These are phyloP conservation scores for Melanotaenia duboulayi DNA, from an alignment of 2,113 vertebrate genomes.

Conservation along the genomic window DNA sequence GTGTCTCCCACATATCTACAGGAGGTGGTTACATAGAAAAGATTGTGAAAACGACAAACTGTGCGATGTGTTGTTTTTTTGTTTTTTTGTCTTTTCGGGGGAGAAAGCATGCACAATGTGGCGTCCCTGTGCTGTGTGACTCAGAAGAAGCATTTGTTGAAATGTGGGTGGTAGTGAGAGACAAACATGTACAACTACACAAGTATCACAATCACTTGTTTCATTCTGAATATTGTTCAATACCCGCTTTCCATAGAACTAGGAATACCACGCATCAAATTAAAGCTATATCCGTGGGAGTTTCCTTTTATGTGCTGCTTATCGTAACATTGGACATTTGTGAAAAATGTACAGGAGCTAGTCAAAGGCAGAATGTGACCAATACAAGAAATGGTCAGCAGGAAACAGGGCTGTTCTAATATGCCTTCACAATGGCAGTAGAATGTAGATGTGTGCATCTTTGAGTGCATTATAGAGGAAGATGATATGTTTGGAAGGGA, in stretches of 20 bases:
- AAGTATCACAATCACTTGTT: constrained; percentile 35
- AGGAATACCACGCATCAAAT: constrained; percentile 20
- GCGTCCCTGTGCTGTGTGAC: constrained; percentile 68
- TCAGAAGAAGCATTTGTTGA: constrained; percentile 69
- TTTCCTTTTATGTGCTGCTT: constrained; percentile 36
- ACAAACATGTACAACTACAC: constrained; percentile 20
- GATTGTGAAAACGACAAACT: constrained; percentile 46
- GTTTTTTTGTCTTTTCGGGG: constrained; percentile 28
- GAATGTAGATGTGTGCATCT: constrained; percentile 12
- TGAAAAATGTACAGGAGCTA: background rate
- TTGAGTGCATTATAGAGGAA: constrained; percentile 6
- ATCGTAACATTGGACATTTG: constrained; percentile 16
- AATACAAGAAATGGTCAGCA: constrained; percentile 4
- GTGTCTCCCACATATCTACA: constrained; percentile 37
- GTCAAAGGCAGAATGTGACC: constrained; percentile 34
- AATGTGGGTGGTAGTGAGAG: constrained; percentile 64
- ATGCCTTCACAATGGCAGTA: background rate
- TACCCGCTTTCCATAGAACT: constrained; percentile 23
- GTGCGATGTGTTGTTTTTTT: constrained; percentile 28
- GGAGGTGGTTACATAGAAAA: constrained; percentile 15
- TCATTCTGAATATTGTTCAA: constrained; percentile 45
- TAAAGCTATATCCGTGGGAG: constrained; percentile 30
- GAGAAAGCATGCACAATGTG: constrained; percentile 40
- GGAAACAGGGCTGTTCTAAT: constrained; percentile 24
- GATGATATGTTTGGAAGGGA: constrained; percentile 41